Percentiles rank a stretch among this genome's conserved stretches.
Evolutionary conservation across 2,888 invertebrate species (phyloP).

Genomic region (Tetropium fuscum): DNA sequence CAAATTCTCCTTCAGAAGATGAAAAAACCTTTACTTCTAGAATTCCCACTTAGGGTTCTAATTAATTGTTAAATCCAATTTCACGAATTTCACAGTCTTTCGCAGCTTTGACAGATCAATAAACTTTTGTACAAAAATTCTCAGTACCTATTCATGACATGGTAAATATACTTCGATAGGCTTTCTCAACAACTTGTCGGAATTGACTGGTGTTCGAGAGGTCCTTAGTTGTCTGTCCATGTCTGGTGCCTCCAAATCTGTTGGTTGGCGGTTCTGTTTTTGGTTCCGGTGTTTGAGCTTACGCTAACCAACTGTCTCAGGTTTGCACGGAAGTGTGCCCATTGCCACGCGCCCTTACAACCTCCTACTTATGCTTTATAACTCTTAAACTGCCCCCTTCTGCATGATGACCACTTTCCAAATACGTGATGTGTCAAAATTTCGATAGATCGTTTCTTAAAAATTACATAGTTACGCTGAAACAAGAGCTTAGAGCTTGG

Average conservation of each 20-base stretch:
- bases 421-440: background rate
- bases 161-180: too few relatives aligned
- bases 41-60: too few relatives aligned
- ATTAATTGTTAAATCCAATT: too few relatives aligned
- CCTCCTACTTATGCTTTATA: slow-evolving; percentile 32
- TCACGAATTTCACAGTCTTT: too few relatives aligned
- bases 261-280: slow-evolving; percentile 49
- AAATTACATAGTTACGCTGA: too few relatives aligned
- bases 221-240: slow-evolving; percentile 25
- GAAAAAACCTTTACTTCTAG: too few relatives aligned
- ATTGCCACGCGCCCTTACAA: slow-evolving; percentile 55
- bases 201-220: slow-evolving; percentile 1
- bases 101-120: too few relatives aligned
- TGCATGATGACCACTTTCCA: background rate
- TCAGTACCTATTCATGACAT: too few relatives aligned
- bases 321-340: slow-evolving; percentile 64
- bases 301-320: slow-evolving; percentile 62
- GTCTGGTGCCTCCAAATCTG: slow-evolving; percentile 35
- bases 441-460: background rate
- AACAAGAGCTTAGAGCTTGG: too few relatives aligned
- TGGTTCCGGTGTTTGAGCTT: slow-evolving; percentile 58
- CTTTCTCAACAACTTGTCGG: background rate
- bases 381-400: slow-evolving; percentile 20
- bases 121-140: too few relatives aligned
- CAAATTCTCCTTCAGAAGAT: too few relatives aligned